Conservation (phyloP, 2,113 vertebrate species). For the Hydropotes inermis region DNA sequence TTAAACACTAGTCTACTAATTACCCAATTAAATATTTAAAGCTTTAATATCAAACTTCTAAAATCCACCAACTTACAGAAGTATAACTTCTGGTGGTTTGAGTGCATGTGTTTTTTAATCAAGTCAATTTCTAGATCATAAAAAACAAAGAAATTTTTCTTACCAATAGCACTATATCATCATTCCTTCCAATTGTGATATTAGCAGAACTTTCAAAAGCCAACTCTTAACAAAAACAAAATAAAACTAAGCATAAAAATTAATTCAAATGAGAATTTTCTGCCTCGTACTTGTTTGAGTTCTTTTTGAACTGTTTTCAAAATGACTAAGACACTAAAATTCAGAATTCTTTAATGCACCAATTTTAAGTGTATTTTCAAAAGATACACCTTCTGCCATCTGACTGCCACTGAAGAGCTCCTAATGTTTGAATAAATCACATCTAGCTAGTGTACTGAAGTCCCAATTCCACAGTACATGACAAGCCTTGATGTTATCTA, state of each 20-base stretch:
- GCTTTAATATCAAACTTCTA: conserved; percentile 40
- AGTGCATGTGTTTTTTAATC: not conserved
- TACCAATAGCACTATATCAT: conserved; percentile 75
- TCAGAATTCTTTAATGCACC: conserved; percentile 72
- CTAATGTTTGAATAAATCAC: conserved; percentile 70
- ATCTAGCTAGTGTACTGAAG: conserved; percentile 62
- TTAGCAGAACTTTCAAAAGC: conserved; percentile 60
- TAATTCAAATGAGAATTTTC: conserved; percentile 23
- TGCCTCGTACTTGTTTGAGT: conserved; percentile 64
- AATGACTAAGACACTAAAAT: conserved; percentile 80
- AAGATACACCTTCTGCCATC: conserved; percentile 72
- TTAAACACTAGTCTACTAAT: not conserved
- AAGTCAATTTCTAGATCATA: conserved; percentile 44
- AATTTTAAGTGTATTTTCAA: conserved; percentile 60
- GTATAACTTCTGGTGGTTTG: not conserved
- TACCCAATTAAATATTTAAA: conserved; percentile 11
- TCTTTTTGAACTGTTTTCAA: conserved; percentile 80
- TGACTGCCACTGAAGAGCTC: conserved; percentile 56
- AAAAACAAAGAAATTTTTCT: conserved; percentile 66
- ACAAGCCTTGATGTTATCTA: conserved; percentile 87
- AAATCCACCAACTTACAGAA: conserved; percentile 41
- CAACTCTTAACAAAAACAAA: conserved; percentile 78
- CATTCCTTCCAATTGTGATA: conserved; percentile 72
- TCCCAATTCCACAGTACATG: conserved; percentile 62
- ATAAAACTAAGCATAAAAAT: conserved; percentile 53